Base-by-base conservation (phyloP, 2,888 invertebrate species). In the Lepidochrysops patricia region DNA sequence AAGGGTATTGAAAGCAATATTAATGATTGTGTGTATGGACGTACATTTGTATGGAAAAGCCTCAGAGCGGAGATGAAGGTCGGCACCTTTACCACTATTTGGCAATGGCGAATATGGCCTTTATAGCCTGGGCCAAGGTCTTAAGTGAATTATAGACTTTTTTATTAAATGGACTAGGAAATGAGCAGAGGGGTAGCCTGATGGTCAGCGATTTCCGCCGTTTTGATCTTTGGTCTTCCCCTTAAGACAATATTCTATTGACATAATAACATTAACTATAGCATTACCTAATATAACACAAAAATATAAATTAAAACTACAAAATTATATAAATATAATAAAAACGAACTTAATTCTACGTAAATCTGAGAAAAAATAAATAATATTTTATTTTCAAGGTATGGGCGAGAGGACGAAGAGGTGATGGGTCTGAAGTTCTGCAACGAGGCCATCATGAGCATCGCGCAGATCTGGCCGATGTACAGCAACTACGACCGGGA, bases 371-470 rank as follows among this genome's bases (percentile, higher is more conserved):
- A n/a, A n/a, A n/a, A n/a, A n/a, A n/a, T n/a, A n/a, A n/a, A n/a
- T n/a, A n/a, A 4, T n/a, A 4, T 6, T 23, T 32, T 25, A 68
- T 62, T 62, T 68, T 69, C n/a, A 78, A 94, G 94, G 69, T 99
- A 99, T 77, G 98, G 98, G 0, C 91, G 98, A 54, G 98, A 99
- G 87, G 98, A 99, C 79, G 96, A 99, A 78, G 98, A 99, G 84
- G 98, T 99, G 25, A 96, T 99, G 94, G 99, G 99, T 0, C 91
- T 99, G 68, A 97, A 98, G 75, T 99, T 99, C 90, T 97, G 98
- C 89, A 99, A 98, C 80, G 98, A 99, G 85, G 96, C 98, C 59
- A 95, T 98, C 76, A 95, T 98, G 93, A 96, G 97, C 73, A 91
- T 97, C 61, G 94, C 95, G 58, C 96, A 97, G 79, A 91, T 97